Base-by-base conservation (phyloP, 1,140 invertebrate genomes). In the Drosophila murphyi region DNA sequence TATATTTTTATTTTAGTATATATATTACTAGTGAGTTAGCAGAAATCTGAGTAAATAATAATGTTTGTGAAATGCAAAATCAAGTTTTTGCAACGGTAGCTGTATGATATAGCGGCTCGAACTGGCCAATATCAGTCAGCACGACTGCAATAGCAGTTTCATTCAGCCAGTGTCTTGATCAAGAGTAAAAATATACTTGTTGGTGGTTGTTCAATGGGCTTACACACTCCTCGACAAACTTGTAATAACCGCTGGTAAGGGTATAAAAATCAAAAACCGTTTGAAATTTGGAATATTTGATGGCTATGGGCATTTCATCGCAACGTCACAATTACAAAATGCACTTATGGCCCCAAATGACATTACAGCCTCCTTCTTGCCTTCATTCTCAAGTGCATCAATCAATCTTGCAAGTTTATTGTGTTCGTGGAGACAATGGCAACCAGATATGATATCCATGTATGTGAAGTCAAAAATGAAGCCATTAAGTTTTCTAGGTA, bases 291-390 rank as follows among this genome's bases (percentile, higher is more conserved):
- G 39, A 20, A 20, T 55, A 41, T 65, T 70, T 70, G 65, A 70
- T 74, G 45, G 65, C 51, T 63, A 62, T 62, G 43, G 45, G 43
- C 65, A 62, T 74, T 74, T 74, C 65, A 74, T 47, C 72, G 72
- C 67, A 70, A 74, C 67, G 72, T 74, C 72, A 62, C 65, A 74
- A 74, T 70, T 74, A 74, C 57, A 74, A 74, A 74, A 74, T 74
- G 72, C 72, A 74, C 72, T 74, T 74, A 74, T 69, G 65, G 57
- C 67, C 72, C 65, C 39, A 43, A 70, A 74, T 47, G 65, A 74
- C 72, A 74, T 56, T 69, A 55, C 56, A 20, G 34, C 56, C 71
- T 48, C 35, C 41, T 20, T 34, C 57, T 45, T 55, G 65, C 65
- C 48, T 48, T 50, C n/a, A 41, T 50, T 62, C 68, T 74, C 72